A percentile compares a stretch with the other conserved stretches of the same genome.
These are phyloP conservation scores for Rhizoglyphus robini DNA, from an alignment of 1,140 invertebrate genomes.

Conservation along the genomic window DNA sequence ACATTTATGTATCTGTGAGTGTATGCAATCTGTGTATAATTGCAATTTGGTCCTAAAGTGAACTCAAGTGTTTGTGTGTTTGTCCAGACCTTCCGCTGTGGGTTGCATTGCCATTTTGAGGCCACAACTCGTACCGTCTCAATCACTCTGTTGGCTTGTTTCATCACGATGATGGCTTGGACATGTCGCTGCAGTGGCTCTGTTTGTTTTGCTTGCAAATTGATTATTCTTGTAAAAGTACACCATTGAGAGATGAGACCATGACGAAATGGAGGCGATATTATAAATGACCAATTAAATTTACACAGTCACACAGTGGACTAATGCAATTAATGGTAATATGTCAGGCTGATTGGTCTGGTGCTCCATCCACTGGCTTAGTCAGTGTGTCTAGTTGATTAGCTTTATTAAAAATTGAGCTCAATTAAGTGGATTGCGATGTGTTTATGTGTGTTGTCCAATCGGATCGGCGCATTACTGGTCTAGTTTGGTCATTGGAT, in stretches of 20 bases:
- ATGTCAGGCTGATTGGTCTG: no score
- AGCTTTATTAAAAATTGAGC: slow-evolving; percentile 7
- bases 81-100: no score
- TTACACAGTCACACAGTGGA: background rate
- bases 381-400: background rate
- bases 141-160: no score
- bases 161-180: no score
- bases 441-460: background rate
- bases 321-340: slow-evolving; percentile 11
- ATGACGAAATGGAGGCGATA: background rate
- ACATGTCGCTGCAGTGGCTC: no score
- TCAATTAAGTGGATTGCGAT: background rate
- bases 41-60: no score
- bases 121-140: no score
- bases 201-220: background rate
- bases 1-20: no score
- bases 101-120: no score
- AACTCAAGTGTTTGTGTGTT: no score
- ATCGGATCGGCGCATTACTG: background rate
- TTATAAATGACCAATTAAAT: no score
- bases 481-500: background rate
- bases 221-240: slow-evolving; percentile 1
- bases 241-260: background rate
- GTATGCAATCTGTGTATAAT: no score
- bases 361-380: background rate